Evolutionary conservation across 1,140 invertebrate species (phyloP), one percentile per base, ranked within the genome.

Genomic region (Euura saliciscinereae): DNA sequence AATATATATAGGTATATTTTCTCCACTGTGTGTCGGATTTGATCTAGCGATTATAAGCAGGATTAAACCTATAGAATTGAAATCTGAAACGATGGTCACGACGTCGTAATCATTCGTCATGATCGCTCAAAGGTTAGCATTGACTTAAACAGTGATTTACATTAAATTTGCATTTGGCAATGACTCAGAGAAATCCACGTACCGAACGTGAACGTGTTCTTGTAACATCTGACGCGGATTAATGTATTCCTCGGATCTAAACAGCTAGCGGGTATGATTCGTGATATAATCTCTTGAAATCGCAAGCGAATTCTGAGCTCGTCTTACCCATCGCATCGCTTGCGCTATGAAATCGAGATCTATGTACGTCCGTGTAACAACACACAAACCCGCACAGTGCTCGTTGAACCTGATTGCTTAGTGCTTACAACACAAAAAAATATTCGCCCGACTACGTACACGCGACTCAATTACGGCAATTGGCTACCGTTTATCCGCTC

Each of bases 41-140:
- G 51, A 59, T 59, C 51, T 59, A 8, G 6, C 51, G 51, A 59
- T 59, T 59, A 59, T 2, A 59, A 59, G 13, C 51, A n/a, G 51
- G 51, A 59, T 59, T 6, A 59, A 59, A 59, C 8, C 13, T 59
- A 28, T 28, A n/a, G 51, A 59, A 59, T 59, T 44, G 64, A 72
- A 78, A 79, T 76, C 77, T 76, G 65, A 72, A 4, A n/a, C 45
- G 71, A 75, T 46, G 71, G 77, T 79, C 74, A 77, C 74, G 77
- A 77, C 45, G 66, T 70, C 70, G 51, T 59, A 59, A 73, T 78
- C 73, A 72, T 68, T 75, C 68, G 73, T 76, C 77, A 70, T 75
- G 75, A 78, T 76, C 72, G 68, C 72, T 74, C 73, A 73, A 75
- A 78, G 72, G 73, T 78, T 75, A 59, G 51, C 8, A 59, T 59